Base-by-base conservation (phyloP, 2,888 invertebrate species). In the Macrophya annulata region DNA sequence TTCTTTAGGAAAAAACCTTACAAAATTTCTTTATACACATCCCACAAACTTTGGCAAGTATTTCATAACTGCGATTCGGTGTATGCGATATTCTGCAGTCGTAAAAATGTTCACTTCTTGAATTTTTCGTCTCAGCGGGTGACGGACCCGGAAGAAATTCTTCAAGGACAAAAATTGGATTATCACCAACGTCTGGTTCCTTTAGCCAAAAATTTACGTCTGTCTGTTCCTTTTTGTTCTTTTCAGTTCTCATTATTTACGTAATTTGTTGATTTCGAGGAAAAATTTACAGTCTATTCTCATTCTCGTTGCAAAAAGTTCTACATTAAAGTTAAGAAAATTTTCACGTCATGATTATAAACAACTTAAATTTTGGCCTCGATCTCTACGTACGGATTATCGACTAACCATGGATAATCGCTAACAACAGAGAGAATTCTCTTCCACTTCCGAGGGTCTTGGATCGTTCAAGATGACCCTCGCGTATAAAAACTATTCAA, bases 81-180 rank as follows among this genome's bases (percentile, higher is more conserved):
- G 10, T 10, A 45, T n/a, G n/a, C 8, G 74, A 37, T 37, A 21
- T 62, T 55, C n/a, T n/a, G 17, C 37, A 12, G 72, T 77, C 77
- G 31, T 77, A 77, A 77, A 77, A 77, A 77, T 37, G 51, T 31
- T 31, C 77, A n/a, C 25, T 55, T 55, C 37, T 37, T n/a, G 31
- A 51, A 62, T 81, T 62, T 43, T 43, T 0, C 21, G 10, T n/a
- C 59, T 15, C 81, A 81, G 62, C 62, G n/a, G 81, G 59, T 51
- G 48, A 31, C 21, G 43, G 82, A 59, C 85, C 85, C 85, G 85
- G 85, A 85, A 85, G 79, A 79, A 9, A 31, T 48, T 5, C 25
- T 40, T 48, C 55, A 48, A 51, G 71, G 76, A 62, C 62, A 68
- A 77, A 76, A 85, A 85, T 65, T 85, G 77, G 85, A 85, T 85